Conservation (phyloP, 2,113 vertebrate genomes). For the Ictalurus punctatus region DNA sequence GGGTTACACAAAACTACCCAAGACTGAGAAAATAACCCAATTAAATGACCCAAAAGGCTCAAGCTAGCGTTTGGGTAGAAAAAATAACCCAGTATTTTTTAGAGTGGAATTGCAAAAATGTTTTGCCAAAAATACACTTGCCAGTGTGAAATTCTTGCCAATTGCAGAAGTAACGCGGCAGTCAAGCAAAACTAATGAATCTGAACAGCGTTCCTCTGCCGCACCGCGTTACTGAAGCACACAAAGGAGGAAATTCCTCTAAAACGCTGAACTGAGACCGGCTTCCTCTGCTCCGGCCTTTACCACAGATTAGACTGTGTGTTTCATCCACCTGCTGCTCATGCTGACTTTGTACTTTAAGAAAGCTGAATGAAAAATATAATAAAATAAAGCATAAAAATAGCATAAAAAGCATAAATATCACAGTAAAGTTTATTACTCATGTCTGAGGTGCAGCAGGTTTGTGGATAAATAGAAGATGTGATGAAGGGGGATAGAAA, state of each 20-base stretch:
- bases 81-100: too few relatives aligned
- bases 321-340: not conserved
- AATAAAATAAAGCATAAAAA: not conserved
- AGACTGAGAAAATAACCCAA: too few relatives aligned
- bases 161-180: conserved; percentile 42
- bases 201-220: conserved; percentile 59
- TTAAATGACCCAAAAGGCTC: too few relatives aligned
- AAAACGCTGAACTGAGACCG: conserved; percentile 24
- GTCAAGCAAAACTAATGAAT: conserved; percentile 70
- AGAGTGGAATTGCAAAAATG: not conserved
- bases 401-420: not conserved
- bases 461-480: conserved; percentile 3
- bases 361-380: not conserved
- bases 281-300: not conserved
- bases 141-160: not conserved
- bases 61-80: too few relatives aligned
- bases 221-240: conserved; percentile 66
- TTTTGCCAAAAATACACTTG: not conserved
- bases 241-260: conserved; percentile 56
- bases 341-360: not conserved
- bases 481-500: not conserved
- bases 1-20: too few relatives aligned
- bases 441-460: not conserved
- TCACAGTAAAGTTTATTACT: not conserved
- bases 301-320: not conserved